These are phyloP conservation scores for Nematostella vectensis DNA, from an alignment of 92 coral and sea anemone genomes.

Conservation along the genomic window DNA sequence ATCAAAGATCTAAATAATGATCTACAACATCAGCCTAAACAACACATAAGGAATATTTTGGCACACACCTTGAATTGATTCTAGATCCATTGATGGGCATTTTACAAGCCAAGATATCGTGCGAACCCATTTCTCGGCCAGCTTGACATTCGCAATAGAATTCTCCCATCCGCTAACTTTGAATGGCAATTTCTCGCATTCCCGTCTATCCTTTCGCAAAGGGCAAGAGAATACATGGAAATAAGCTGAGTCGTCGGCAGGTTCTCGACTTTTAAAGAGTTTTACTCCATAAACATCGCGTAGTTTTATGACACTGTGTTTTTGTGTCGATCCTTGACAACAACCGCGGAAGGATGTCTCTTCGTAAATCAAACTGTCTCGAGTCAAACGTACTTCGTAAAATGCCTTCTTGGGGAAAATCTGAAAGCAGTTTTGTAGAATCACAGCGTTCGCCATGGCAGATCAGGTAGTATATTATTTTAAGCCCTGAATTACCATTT, in stretches of 20 bases:
- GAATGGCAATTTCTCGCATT: slow-evolving; percentile 39
- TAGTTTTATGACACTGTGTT: slow-evolving; percentile 5
- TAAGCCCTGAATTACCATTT: too few species aligned
- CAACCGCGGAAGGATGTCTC: slow-evolving; percentile 7
- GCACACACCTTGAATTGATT: slow-evolving; percentile 50
- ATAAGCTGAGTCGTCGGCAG: slow-evolving; percentile 44
- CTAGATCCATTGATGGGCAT: slow-evolving; percentile 29
- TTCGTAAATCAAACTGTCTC: slow-evolving; percentile 9
- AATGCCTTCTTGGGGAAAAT: slow-evolving; percentile 37
- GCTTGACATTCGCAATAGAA: slow-evolving; percentile 23
- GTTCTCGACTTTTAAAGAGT: slow-evolving; percentile 33
- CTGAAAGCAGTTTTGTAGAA: slow-evolving; percentile 49
- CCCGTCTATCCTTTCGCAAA: slow-evolving; percentile 24
- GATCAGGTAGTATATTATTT: too few species aligned
- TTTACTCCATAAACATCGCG: slow-evolving; percentile 69
- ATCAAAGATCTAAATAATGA: too few species aligned
- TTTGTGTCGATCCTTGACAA: background rate
- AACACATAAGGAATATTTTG: background rate
- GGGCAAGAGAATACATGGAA: slow-evolving; percentile 64
- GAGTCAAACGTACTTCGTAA: slow-evolving; percentile 34
- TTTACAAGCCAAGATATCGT: slow-evolving; percentile 65
- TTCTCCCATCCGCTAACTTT: slow-evolving; percentile 47
- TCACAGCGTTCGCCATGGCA: slow-evolving; percentile 33
- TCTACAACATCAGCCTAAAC: too few species aligned
- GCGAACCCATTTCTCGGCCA: slow-evolving; percentile 76